Evolutionary conservation across 2,888 invertebrate genomes (phyloP).

Genomic region (Glyphotaelius pellucidus): DNA sequence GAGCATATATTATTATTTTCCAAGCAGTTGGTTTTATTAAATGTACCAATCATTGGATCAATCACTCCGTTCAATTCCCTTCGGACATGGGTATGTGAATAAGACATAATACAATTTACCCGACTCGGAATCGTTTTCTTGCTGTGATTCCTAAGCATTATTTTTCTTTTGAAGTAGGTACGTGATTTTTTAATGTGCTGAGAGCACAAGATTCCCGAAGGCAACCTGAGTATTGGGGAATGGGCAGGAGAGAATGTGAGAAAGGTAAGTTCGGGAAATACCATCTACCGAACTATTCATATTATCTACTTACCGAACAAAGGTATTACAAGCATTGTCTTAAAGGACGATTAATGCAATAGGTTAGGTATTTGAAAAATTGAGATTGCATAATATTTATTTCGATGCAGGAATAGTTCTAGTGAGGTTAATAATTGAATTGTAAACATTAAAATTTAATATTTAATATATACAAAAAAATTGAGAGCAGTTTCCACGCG

Average conservation of each 20-base stretch:
- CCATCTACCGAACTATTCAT: neutral
- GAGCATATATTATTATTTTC: neutral
- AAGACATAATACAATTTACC: constrained; percentile 9
- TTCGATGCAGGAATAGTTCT: too few relatives aligned
- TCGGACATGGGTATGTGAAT: neutral
- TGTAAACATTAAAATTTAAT: too few relatives aligned
- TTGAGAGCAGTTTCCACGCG: too few relatives aligned
- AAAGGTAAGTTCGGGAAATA: neutral
- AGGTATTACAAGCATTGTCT: neutral
- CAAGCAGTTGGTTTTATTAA: neutral
- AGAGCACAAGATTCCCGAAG: neutral
- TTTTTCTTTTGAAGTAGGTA: neutral
- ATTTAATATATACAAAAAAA: too few relatives aligned
- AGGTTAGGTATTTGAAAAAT: too few relatives aligned
- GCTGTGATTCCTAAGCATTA: neutral
- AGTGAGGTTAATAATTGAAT: too few relatives aligned
- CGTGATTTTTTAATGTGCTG: neutral
- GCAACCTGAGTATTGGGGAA: neutral
- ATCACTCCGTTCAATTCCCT: neutral
- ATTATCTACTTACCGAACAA: neutral
- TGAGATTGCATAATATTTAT: too few relatives aligned
- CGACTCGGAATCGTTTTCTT: neutral
- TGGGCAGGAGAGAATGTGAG: neutral
- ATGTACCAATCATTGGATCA: neutral
- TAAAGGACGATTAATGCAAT: too few relatives aligned